A percentile compares a stretch with the other conserved stretches of the same genome.
These are phyloP conservation scores for Callorhinus ursinus DNA, from an alignment of 2,113 vertebrate species.

Conservation along the genomic window DNA sequence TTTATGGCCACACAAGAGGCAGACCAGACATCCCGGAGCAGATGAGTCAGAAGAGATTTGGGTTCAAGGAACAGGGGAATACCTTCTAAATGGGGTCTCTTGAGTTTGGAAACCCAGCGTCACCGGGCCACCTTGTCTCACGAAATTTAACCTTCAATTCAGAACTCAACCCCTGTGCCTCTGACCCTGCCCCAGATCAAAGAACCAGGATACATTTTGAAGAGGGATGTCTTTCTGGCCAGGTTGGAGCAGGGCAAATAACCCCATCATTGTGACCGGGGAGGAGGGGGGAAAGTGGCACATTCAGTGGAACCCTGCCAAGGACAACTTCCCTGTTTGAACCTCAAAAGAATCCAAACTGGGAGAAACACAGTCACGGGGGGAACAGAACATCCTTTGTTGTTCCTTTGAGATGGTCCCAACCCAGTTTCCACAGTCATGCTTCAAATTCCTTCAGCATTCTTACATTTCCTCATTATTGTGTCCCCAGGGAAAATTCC, in stretches of 20 bases:
- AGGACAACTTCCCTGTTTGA: constrained; percentile 12
- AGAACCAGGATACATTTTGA: neutral
- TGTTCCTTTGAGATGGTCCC: constrained; percentile 66
- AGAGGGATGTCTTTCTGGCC: neutral
- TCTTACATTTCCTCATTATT: constrained; percentile 60
- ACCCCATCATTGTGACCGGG: neutral
- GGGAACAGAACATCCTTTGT: constrained; percentile 51
- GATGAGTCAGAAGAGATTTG: neutral
- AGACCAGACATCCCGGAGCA: neutral
- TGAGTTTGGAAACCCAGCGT: neutral
- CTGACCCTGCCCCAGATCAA: neutral
- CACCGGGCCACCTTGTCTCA: neutral
- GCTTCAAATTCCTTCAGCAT: constrained; percentile 67
- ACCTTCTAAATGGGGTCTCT: neutral
- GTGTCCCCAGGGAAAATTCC: constrained; percentile 34
- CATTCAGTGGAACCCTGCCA: constrained; percentile 25
- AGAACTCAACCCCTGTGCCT: neutral
- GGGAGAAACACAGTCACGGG: neutral
- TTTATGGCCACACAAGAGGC: neutral
- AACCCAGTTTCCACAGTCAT: constrained; percentile 63
- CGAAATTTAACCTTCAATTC: neutral
- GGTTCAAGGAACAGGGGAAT: neutral
- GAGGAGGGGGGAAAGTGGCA: neutral
- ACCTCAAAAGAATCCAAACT: constrained; percentile 56
- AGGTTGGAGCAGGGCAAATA: constrained; percentile 20